Conservation (phyloP, 2,113 vertebrate genomes). For the Scomber scombrus region DNA sequence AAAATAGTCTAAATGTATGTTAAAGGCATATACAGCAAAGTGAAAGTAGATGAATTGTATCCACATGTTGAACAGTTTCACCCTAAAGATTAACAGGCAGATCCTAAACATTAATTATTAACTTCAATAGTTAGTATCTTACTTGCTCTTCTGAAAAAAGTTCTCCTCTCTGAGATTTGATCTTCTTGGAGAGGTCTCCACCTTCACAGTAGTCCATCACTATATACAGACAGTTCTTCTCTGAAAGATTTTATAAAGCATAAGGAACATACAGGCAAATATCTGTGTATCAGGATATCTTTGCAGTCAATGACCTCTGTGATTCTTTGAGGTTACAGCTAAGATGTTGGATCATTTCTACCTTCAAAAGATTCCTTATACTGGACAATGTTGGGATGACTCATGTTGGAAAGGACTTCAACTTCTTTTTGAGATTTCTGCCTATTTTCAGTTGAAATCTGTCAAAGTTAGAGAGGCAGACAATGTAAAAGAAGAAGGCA, state of each 20-base stretch:
- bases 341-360: slow-evolving; percentile 60
- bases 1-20: too few relatives aligned
- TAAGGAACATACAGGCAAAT: not conserved
- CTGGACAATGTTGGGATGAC: slow-evolving; percentile 97
- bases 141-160: slow-evolving; percentile 95
- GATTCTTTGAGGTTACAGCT: not conserved
- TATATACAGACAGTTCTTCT: slow-evolving; percentile 93
- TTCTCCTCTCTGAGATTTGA: slow-evolving; percentile 94
- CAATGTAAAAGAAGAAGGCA: not conserved
- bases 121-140: slow-evolving; percentile 39
- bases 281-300: not conserved
- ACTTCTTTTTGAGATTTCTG: slow-evolving; percentile 97
- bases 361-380: slow-evolving; percentile 99
- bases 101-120: not conserved
- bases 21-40: too few relatives aligned
- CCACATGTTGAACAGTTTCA: not conserved
- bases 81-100: not conserved
- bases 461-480: not conserved
- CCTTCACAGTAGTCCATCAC: slow-evolving; percentile 99
- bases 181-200: slow-evolving; percentile 96
- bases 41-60: not conserved
- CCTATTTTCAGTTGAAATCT: slow-evolving; percentile 91
- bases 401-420: slow-evolving; percentile 96
- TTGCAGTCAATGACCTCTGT: not conserved
- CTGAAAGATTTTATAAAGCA: slow-evolving; percentile 69